Evolutionary conservation across 2,888 invertebrate genomes (phyloP), one percentile per base, ranked within the genome.

Genomic region (Sminthurinus aureus): DNA sequence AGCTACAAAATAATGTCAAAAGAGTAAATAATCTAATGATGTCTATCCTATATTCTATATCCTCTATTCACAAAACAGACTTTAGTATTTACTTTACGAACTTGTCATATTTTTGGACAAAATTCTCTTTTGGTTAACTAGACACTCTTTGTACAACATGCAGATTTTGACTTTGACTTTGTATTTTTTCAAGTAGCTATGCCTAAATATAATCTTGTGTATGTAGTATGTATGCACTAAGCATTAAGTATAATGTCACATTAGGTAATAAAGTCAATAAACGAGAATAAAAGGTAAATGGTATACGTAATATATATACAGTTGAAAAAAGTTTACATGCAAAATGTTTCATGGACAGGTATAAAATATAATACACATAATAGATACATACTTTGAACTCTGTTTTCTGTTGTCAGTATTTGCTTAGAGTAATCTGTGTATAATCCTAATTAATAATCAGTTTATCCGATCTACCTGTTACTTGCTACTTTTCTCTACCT

Each of bases 391-490:
- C 13, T 71, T 15, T 15, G 20, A 71, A 20, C 26, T 38, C 13
- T 74, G 22, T 24, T 50, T 1, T 74, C 24, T 11, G 18, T 26
- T 11, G 12, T 77, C 4, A n/a, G 20, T 69, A 69, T 69, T 69
- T n/a, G 22, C 38, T 38, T 6, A 38, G 77, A 58, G 20, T 50
- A 77, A 77, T 77, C 58, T 58, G 8, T 58, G 8, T 24, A 22
- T 78, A 78, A 78, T 78, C 78, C 78, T 78, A 78, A 78, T 78
- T 78, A 78, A 75, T 75, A 51, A 58, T 71, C 15, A 66, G 64
- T 78, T 78, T 78, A 38, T 66, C n/a, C 26, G n/a, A 22, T 20
- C 78, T 22, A 78, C 78, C 78, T 78, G 78, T 78, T 78, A 58
- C 64, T 11, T 78, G n/a, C n/a, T n/a, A n/a, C 66, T 66, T 20